Percentiles rank a stretch among this genome's conserved stretches.
phyloP scores from a whole-genome alignment of 2,888 invertebrate genomes.

The Tiliacea aurago region DNA sequence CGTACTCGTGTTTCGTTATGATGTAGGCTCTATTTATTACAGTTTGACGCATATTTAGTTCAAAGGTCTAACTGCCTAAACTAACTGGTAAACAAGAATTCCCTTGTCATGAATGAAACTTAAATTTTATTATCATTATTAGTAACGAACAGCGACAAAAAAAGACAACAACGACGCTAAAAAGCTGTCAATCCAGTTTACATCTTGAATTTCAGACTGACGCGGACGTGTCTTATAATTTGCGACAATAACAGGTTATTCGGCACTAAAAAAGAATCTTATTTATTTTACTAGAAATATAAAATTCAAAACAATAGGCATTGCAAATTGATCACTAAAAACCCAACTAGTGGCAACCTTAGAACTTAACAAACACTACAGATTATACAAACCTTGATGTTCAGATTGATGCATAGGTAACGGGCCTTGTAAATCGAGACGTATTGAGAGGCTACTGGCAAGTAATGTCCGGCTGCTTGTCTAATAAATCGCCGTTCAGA shows the following conservation, averaged over 20 bases:
- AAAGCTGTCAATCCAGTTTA: not conserved
- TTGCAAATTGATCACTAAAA: not conserved
- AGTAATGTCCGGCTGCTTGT: constrained; percentile 53
- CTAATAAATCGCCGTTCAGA: constrained; percentile 48
- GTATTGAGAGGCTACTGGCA: constrained; percentile 47
- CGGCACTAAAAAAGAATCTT: too few relatives aligned
- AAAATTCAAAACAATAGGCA: too few relatives aligned
- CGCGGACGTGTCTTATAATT: too few relatives aligned
- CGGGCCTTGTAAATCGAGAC: constrained; percentile 49
- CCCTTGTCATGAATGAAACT: too few relatives aligned
- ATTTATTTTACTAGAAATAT: too few relatives aligned
- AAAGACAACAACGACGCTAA: not conserved
- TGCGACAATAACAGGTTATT: too few relatives aligned
- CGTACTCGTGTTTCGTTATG: too few relatives aligned
- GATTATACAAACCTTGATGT: constrained; percentile 17
- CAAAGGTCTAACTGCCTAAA: too few relatives aligned
- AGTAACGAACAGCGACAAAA: not conserved
- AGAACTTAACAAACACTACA: not conserved
- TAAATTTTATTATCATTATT: too few relatives aligned
- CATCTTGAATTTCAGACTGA: not conserved
- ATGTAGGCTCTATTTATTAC: too few relatives aligned
- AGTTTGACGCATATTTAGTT: too few relatives aligned
- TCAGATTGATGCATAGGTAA: constrained; percentile 47
- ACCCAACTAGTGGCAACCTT: not conserved
- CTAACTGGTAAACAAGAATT: too few relatives aligned